Evolutionary conservation across 2,888 invertebrate genomes (phyloP), one percentile per base, ranked within the genome.

Genomic region (Sminthurinus aureus): DNA sequence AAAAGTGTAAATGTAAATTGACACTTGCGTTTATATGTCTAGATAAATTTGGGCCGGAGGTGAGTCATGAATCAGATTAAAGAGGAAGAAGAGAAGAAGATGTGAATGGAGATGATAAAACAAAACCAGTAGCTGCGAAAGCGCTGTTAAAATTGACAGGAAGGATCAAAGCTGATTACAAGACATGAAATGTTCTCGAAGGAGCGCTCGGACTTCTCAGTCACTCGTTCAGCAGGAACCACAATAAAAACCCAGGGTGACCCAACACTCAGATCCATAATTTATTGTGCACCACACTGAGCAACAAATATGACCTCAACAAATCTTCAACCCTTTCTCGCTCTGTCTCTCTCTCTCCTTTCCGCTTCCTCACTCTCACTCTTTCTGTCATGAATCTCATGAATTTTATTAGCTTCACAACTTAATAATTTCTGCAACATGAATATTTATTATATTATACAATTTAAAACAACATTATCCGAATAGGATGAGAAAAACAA

Each of bases 61-160:
- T 79, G 71, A 67, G 50, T 71, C 79, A 79, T 79, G 79, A 71
- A 71, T 71, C 51, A 71, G 69, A 67, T 9, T 67, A 4, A 52
- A 64, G 38, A 67, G 18, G 64, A 24, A 64, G 74, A 9, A 74
- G 38, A 26, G 74, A 15, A 15, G 50, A n/a, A 64, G 38, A 67
- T 11, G 64, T 79, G 79, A 71, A 79, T 51, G 38, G 79, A 52
- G 73, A 82, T 71, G 82, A 77, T 77, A 82, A 83, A 79, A 83
- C 79, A 79, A 83, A 83, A 83, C 83, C 79, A 66, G 83, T 83
- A 83, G 83, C 83, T 73, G 64, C 64, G 50, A 50, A 18, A 77
- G 83, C 73, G 79, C 83, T 83, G 83, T 79, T 79, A 78, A 78
- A 78, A 83, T 79, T 83, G 83, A 83, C 83, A 83, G 79, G 64